Evolutionary conservation across 1,140 invertebrate genomes (phyloP).

Genomic region (Papilio helenus): DNA sequence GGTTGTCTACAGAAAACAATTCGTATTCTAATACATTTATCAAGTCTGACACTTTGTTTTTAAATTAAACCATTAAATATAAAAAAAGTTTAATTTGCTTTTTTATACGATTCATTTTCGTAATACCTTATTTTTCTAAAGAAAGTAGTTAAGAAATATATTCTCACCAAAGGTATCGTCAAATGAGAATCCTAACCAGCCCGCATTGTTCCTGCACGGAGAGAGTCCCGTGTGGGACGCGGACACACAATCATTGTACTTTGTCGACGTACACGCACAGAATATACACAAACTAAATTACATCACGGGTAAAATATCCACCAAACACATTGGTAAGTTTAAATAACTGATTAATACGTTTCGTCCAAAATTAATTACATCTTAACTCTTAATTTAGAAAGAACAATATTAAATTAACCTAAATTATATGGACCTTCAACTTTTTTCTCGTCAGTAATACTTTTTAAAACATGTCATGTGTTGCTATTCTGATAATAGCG

Average conservation of each 20-base stretch:
- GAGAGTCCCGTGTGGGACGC: conserved; percentile 73
- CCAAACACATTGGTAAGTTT: conserved; percentile 67
- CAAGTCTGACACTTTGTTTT: no score
- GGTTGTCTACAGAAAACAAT: no score
- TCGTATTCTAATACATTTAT: no score
- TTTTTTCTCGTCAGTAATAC: no score
- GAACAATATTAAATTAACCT: no score
- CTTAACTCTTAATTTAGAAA: background rate
- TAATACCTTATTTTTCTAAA: background rate
- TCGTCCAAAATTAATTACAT: background rate
- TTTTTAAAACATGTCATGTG: no score
- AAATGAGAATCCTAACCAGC: conserved; percentile 48
- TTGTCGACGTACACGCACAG: conserved; percentile 62
- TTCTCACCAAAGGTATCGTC: conserved; percentile 52
- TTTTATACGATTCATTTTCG: no score
- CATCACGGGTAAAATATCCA: conserved; percentile 58
- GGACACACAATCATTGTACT: conserved; percentile 57
- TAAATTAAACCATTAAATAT: no score
- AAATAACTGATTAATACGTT: background rate
- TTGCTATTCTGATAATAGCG: no score
- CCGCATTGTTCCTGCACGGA: conserved; percentile 60
- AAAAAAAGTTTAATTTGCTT: no score
- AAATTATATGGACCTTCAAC: no score
- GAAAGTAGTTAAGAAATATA: background rate
- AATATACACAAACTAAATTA: conserved; percentile 68